Percentiles rank a stretch among this genome's conserved stretches.
Conservation (phyloP, 1,140 invertebrate genomes). For the Lepidurus arcticus region DNA sequence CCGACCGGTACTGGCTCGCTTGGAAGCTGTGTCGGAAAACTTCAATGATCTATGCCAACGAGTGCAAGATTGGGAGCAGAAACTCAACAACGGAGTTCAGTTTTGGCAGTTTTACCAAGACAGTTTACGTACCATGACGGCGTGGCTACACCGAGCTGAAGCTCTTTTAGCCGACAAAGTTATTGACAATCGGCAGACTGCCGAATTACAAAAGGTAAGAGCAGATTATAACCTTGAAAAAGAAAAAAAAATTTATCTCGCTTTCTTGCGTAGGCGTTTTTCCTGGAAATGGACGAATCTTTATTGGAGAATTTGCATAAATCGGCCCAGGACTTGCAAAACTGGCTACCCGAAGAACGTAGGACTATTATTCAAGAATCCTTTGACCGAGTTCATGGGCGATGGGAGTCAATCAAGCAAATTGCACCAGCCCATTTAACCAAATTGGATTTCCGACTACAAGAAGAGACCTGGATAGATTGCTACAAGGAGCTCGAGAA, state of each 20-base stretch:
- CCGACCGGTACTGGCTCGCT: neutral
- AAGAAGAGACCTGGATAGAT: slow-evolving; percentile 76
- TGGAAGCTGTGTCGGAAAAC: slow-evolving; percentile 59
- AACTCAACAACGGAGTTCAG: slow-evolving; percentile 67
- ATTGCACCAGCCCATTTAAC: slow-evolving; percentile 78
- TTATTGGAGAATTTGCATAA: slow-evolving; percentile 74
- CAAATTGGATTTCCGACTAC: slow-evolving; percentile 78
- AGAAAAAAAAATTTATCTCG: slow-evolving; percentile 2
- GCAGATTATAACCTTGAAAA: slow-evolving; percentile 5
- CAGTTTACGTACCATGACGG: slow-evolving; percentile 67
- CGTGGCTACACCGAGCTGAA: slow-evolving; percentile 79
- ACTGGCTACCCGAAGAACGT: slow-evolving; percentile 61
- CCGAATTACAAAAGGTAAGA: slow-evolving; percentile 59
- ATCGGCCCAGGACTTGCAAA: slow-evolving; percentile 70
- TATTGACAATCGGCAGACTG: slow-evolving; percentile 69
- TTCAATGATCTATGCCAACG: slow-evolving; percentile 73
- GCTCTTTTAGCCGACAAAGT: slow-evolving; percentile 71
- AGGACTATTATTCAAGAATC: slow-evolving; percentile 56
- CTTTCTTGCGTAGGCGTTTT: slow-evolving; percentile 65
- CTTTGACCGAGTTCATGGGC: slow-evolving; percentile 60
- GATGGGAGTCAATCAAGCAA: slow-evolving; percentile 58
- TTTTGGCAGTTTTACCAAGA: slow-evolving; percentile 81
- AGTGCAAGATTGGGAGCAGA: slow-evolving; percentile 71
- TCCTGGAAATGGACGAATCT: slow-evolving; percentile 72
- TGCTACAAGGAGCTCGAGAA: slow-evolving; percentile 83